Evolutionary conservation across 1,140 invertebrate species (phyloP).

Genomic region (Prorops nasuta): DNA sequence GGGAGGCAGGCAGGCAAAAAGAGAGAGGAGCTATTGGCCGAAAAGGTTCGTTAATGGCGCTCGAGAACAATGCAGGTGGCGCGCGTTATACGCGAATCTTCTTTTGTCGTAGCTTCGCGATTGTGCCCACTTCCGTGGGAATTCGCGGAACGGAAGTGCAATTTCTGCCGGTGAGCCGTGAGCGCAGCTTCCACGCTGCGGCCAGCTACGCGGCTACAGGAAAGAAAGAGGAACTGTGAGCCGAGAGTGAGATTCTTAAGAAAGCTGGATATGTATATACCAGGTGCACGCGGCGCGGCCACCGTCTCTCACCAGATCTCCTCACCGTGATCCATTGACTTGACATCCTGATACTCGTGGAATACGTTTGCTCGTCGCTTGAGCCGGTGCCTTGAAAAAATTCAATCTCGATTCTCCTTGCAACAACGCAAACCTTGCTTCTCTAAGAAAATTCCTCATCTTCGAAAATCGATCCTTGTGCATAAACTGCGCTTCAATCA

Average conservation of each 20-base stretch:
- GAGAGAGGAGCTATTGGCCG: too few species aligned
- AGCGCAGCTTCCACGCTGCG: constrained; percentile 5
- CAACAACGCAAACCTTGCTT: too few species aligned
- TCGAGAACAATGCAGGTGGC: constrained; percentile 13
- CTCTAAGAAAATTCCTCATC: too few species aligned
- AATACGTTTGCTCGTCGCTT: background rate
- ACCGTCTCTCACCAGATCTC: too few species aligned
- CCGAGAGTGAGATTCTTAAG: constrained; percentile 26
- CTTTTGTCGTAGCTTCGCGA: constrained; percentile 33
- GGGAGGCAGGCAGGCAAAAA: too few species aligned
- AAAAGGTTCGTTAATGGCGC: too few species aligned
- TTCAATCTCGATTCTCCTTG: too few species aligned
- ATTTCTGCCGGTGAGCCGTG: constrained; percentile 37
- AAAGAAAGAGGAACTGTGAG: background rate
- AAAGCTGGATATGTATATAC: constrained; percentile 27
- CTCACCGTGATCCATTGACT: too few species aligned
- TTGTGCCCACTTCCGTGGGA: constrained; percentile 52
- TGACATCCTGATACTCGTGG: constrained; percentile 26
- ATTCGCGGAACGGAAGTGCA: constrained; percentile 55
- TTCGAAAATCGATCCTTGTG: too few species aligned
- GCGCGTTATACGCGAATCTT: constrained; percentile 16
- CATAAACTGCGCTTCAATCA: too few species aligned
- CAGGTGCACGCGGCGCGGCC: constrained; percentile 43
- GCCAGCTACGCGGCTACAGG: constrained; percentile 19
- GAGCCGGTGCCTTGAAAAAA: background rate